Base-by-base conservation (phyloP, 2,113 vertebrate genomes). In the Lepisosteus osseus region DNA sequence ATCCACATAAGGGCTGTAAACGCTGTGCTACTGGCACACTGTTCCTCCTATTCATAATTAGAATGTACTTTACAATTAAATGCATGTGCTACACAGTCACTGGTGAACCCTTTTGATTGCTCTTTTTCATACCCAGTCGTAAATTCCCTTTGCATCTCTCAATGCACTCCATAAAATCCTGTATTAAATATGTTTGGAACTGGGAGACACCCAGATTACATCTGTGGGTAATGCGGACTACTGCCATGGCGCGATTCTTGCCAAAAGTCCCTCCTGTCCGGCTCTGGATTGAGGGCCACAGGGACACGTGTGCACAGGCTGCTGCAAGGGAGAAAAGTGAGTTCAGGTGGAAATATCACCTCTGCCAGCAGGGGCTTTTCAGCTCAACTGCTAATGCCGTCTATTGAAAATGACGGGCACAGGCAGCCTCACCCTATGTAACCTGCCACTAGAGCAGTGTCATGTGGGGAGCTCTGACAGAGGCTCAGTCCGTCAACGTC, bases 161-260 rank as follows among this genome's bases (percentile, higher is more conserved):
- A 43, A 41, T 8, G 42, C 66, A 9, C 4, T 9, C 12, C 57
- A 42, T 4, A n/a, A 61, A 42, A 54, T 54, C 17, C 59, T 42
- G 57, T 4, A 56, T 74, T 74, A 69, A 69, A 65, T 56, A 45
- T 57, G 67, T 68, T 74, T 51, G 17, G 17, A 29, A 40, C 64
- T 67, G 67, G 57, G 61, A 74, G 40, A 17, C 63, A 47, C 61
- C 67, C 72, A 15, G 56, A 61, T 43, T 55, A 62, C 65, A 45
- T 65, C 64, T 56, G 29, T 29, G 43, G 67, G 51, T 69, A 69
- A 64, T 69, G 59, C 41, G 13, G 41, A 67, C 42, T 57, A 69
- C 44, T 44, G 57, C 47, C 61, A 17, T 15, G 54, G 64, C 8
- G n/a, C n/a, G 67, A 59, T 17, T 59, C 11, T 47, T 43, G 14